Conservation (phyloP, 2,888 invertebrate species). For the Cyrtodaria siliqua region DNA sequence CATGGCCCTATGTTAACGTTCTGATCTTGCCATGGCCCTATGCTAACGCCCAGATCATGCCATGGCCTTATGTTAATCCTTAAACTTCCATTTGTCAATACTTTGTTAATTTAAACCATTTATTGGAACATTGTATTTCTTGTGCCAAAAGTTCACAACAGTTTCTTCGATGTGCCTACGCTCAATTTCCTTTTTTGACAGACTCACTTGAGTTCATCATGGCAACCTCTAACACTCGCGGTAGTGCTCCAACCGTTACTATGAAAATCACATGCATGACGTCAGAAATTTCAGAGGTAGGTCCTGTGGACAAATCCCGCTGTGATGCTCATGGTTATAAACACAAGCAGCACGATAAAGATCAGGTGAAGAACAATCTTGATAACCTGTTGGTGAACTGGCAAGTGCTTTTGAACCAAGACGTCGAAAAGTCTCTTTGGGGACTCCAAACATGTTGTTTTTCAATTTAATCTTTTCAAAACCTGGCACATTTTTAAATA, state of each 20-base stretch:
- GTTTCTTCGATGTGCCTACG: slow-evolving; percentile 24
- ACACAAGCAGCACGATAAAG: slow-evolving; percentile 28
- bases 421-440: slow-evolving; percentile 34
- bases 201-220: slow-evolving; percentile 19
- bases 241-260: slow-evolving; percentile 44
- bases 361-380: slow-evolving; percentile 30
- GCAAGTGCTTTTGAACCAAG: slow-evolving; percentile 29
- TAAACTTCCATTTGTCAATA: no score
- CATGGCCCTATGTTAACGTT: no score
- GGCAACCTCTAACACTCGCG: slow-evolving; percentile 28
- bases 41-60: no score
- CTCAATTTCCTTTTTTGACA: slow-evolving; percentile 30
- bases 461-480: slow-evolving; percentile 4
- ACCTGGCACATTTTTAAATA: neutral
- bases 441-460: slow-evolving; percentile 34
- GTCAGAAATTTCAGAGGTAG: slow-evolving; percentile 45
- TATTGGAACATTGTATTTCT: no score
- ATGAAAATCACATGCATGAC: slow-evolving; percentile 61
- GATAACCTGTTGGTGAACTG: slow-evolving; percentile 37
- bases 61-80: no score
- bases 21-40: no score
- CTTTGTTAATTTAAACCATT: no score
- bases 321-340: slow-evolving; percentile 27
- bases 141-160: slow-evolving; percentile 33
- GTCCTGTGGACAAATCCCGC: slow-evolving; percentile 16